These are phyloP conservation scores for Sturnus vulgaris DNA, from an alignment of 2,113 vertebrate species.

Conservation along the genomic window DNA sequence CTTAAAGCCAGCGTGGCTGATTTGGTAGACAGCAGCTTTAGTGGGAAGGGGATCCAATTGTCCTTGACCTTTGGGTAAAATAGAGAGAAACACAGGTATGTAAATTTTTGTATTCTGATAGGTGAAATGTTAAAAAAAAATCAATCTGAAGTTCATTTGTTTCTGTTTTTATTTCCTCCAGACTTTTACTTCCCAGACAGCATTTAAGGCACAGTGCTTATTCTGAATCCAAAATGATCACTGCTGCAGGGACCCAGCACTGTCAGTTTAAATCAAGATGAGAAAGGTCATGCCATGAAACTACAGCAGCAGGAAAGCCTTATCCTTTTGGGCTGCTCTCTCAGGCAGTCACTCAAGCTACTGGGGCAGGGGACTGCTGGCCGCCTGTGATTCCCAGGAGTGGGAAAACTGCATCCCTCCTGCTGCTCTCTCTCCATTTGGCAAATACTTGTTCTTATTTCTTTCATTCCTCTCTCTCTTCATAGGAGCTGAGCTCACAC, in stretches of 20 bases:
- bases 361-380: not conserved
- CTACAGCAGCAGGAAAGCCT: not conserved
- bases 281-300: not conserved
- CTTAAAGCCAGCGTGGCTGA: not conserved
- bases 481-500: not conserved
- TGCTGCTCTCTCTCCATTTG: not conserved
- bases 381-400: not conserved
- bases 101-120: not conserved
- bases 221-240: not conserved
- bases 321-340: not conserved
- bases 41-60: not conserved
- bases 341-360: not conserved
- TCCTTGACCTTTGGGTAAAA: not conserved
- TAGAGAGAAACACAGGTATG: not conserved
- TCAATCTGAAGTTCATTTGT: not conserved
- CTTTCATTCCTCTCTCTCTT: not conserved
- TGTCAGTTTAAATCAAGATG: not conserved
- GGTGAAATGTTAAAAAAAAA: not conserved
- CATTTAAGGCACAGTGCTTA: not conserved
- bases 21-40: not conserved
- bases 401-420: not conserved
- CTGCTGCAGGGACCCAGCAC: not conserved
- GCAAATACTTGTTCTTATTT: not conserved
- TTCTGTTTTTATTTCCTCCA: not conserved
- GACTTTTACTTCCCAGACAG: not conserved